Evolutionary conservation across 1,140 invertebrate genomes (phyloP).

Genomic region (Druon quercuslanigerum): DNA sequence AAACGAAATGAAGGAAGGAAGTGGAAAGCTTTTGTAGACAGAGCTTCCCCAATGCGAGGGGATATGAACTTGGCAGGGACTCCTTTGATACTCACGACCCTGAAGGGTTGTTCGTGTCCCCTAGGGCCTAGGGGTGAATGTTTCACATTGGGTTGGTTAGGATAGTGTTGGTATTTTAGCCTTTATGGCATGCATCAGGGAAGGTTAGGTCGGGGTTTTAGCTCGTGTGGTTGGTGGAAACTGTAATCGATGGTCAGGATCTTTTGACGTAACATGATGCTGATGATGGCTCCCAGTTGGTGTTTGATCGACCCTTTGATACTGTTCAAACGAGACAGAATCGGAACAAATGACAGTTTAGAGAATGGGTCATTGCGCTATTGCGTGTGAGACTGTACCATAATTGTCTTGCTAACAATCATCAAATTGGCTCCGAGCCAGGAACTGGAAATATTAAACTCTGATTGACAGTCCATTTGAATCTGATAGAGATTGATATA

Average conservation of each 20-base stretch:
- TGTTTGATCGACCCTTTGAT: background rate
- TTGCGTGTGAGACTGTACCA: constrained; percentile 19
- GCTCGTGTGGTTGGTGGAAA: background rate
- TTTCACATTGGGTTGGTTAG: background rate
- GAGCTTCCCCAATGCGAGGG: background rate
- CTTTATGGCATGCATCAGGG: no score
- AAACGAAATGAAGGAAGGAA: background rate
- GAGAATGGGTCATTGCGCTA: constrained; percentile 1
- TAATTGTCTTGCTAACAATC: constrained; percentile 1
- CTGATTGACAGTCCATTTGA: background rate
- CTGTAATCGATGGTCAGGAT: constrained; percentile 23
- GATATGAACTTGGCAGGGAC: constrained; percentile 20
- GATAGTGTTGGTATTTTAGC: background rate
- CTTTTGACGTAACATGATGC: constrained; percentile 11
- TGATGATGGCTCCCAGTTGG: background rate
- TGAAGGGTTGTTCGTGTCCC: constrained; percentile 5
- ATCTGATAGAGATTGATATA: background rate
- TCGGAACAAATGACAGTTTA: constrained; percentile 6
- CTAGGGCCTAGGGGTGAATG: background rate
- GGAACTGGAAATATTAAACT: background rate
- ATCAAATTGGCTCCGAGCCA: background rate
- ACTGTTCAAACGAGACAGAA: constrained; percentile 2
- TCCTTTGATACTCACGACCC: background rate
- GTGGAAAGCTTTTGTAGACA: constrained; percentile 5
- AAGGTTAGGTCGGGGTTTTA: background rate